Evolutionary conservation across 1,140 invertebrate genomes (phyloP), one percentile per base, ranked within the genome.

Genomic region (Aplysia californica): DNA sequence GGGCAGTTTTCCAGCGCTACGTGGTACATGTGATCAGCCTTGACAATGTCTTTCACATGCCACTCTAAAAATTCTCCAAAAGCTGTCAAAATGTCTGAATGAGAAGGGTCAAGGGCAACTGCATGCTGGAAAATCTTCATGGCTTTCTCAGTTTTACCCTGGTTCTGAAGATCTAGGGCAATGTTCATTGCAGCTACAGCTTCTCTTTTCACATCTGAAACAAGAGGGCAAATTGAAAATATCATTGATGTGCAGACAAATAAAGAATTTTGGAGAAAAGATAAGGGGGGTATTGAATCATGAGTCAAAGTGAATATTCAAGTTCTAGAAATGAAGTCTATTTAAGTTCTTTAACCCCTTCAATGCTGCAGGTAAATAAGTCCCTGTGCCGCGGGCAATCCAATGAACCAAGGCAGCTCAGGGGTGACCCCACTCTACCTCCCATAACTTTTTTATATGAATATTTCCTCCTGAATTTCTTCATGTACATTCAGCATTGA

Each of bases 1-100:
- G 97, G 97, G 88, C 94, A 93, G 70, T 94, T 93, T 44, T 93
- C 93, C 55, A 99, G 90, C 6, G 97, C 97, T 88, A 93, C 91
- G 10, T 92, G 92, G 88, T 97, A 98, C 79, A 96, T 92, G 84
- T 96, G 95, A 91, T 99, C 96, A 3, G 98, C 98, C 86, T 93
- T 92, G 1, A 98, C 92, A 31, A 98, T 90, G 90, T 99, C 95
- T 38, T 95, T 93, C 80, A 95, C 92, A 23, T 94, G 94, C 71
- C 94, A 92, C 89, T 99, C 97, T 33, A 98, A 88, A 89, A 97
- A 97, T 89, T 98, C 96, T 35, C 97, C 97, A 90, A 97, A 98
- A 80, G 95, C 93, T 82, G 95, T 96, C 18, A 99, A 89, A 64
- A 98, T 93, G 83, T 98, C 96, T 0, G 97, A 95, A 91, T 98